Evolutionary conservation across 2,113 vertebrate genomes (phyloP).

Genomic region (Sapajus apella): DNA sequence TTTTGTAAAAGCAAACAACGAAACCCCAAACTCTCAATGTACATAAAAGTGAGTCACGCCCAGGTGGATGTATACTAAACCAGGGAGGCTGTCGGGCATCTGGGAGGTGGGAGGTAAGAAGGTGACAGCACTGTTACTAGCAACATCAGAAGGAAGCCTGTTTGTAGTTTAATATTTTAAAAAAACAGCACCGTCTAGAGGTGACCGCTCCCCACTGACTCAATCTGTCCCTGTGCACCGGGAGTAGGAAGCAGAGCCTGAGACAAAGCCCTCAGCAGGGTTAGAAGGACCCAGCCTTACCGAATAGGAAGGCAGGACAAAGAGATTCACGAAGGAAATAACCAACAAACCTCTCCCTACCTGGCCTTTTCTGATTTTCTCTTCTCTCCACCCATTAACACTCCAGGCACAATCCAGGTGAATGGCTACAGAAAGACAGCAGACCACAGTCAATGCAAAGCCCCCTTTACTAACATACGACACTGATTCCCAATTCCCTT

Average conservation of each 20-base stretch:
- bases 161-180: slow-evolving; percentile 66
- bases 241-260: slow-evolving; percentile 28
- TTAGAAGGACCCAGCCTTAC: neutral
- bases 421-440: slow-evolving; percentile 88
- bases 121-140: neutral
- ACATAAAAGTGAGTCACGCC: neutral
- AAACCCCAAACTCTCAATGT: neutral
- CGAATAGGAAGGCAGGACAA: neutral
- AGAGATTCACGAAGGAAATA: neutral
- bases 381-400: slow-evolving; percentile 99
- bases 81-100: accelerated
- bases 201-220: slow-evolving; percentile 50
- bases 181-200: slow-evolving; percentile 52
- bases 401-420: slow-evolving; percentile 96
- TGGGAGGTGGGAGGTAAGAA: neutral
- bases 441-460: slow-evolving; percentile 48
- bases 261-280: slow-evolving; percentile 38
- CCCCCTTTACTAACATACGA: neutral
- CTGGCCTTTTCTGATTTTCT: slow-evolving; percentile 98
- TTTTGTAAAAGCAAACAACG: neutral
- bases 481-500: neutral
- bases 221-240: neutral
- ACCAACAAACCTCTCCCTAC: slow-evolving; percentile 80
- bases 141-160: slow-evolving; percentile 50
- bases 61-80: neutral